Base-by-base conservation (phyloP, 2,113 vertebrate genomes). In the Leucopsar rothschildi region DNA sequence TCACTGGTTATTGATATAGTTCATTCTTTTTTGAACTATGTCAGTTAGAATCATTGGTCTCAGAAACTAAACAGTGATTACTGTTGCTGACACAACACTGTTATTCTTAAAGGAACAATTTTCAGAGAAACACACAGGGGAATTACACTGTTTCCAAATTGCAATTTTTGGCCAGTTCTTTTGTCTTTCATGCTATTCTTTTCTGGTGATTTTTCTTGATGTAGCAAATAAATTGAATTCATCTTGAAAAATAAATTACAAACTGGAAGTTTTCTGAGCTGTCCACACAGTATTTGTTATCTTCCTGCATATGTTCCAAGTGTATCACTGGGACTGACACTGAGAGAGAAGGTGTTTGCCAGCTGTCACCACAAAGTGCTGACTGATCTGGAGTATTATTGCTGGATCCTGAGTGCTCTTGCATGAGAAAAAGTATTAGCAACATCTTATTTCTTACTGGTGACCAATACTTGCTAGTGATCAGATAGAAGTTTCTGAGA, bases 221-320 rank as follows among this genome's bases (percentile, higher is more conserved):
- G 87, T 77, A 90, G 71, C 35, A 92, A 95, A 90, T 75, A 95
- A 94, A 85, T 72, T 85, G 33, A 90, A 94, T 82, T 94, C 70
- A 57, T 96, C 75, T 91, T 95, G 84, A 69, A 86, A 88, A 94
- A 95, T 80, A 85, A 95, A 77, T 93, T 72, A 63, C 71, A 72
- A 60, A 72, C 63, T 86, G 59, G 78, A 80, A 91, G 35, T 55
- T 80, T 88, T 92, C 75, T 55, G 35, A 77, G 68, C 93, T 93
- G 73, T 88, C 82, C 33, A 44, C 82, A 56, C 33, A 83, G 29
- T 72, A 21, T 80, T 87, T 84, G 59, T 89, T 95, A 63, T 95
- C 66, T 91, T 45, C 70, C 75, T 65, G 57, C 57, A 56, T 68
- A 40, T 50, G 53, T 87, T 93, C 49, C 72, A 81, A 90, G 69